A percentile compares a stretch with the other conserved stretches of the same genome.
Evolutionary conservation across 1,140 invertebrate genomes (phyloP).

Genomic region (Drosophila ercepeae): DNA sequence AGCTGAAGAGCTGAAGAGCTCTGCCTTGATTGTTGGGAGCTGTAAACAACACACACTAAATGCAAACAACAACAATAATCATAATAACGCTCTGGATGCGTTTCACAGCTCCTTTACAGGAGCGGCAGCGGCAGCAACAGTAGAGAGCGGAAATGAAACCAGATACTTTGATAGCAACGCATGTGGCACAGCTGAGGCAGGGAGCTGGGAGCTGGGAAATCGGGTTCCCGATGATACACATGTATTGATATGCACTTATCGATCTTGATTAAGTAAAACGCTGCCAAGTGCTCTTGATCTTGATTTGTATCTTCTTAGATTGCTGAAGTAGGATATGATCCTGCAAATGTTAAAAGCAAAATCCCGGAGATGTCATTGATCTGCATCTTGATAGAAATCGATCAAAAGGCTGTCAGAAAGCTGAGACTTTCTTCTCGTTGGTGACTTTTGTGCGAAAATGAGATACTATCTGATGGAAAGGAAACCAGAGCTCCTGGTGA

Average conservation of each 20-base stretch:
- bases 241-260: slow-evolving; percentile 45
- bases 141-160: slow-evolving; percentile 80
- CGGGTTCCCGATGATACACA: slow-evolving; percentile 7
- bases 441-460: slow-evolving; percentile 45
- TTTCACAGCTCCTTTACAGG: slow-evolving; percentile 70
- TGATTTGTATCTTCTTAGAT: slow-evolving; percentile 22
- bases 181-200: slow-evolving; percentile 16
- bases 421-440: slow-evolving; percentile 12
- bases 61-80: slow-evolving; percentile 59
- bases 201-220: slow-evolving; percentile 10
- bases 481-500: slow-evolving; percentile 19
- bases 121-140: too few species aligned
- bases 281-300: slow-evolving; percentile 54
- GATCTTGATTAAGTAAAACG: slow-evolving; percentile 59
- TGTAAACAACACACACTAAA: slow-evolving; percentile 68
- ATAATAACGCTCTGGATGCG: slow-evolving; percentile 56
- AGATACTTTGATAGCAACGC: slow-evolving; percentile 77
- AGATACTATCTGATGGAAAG: slow-evolving; percentile 34
- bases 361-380: slow-evolving; percentile 40
- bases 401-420: slow-evolving; percentile 23
- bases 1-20: slow-evolving; percentile 40
- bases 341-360: slow-evolving; percentile 33
- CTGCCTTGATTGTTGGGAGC: slow-evolving; percentile 79
- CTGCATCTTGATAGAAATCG: slow-evolving; percentile 22
- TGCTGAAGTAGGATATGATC: slow-evolving; percentile 47